phyloP scores from a whole-genome alignment of 2,797 vertebrate genomes.

The Echiichthys vipera region DNA sequence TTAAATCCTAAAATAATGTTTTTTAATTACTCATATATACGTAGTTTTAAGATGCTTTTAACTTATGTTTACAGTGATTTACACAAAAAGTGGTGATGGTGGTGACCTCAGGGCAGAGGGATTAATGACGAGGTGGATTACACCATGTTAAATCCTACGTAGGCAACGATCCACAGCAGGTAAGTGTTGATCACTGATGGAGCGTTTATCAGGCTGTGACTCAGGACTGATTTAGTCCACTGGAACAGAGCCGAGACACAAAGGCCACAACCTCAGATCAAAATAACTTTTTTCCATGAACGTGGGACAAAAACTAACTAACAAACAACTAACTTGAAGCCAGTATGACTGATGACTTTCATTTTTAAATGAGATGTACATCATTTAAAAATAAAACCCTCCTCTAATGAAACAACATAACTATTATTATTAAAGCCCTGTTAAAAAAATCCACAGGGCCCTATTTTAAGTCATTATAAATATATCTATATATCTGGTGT shows the following conservation, averaged over 20 bases:
- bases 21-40: background rate
- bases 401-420: no score
- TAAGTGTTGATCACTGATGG: conserved; percentile 32
- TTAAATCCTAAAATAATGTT: background rate
- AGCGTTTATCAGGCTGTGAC: conserved; percentile 10
- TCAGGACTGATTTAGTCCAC: conserved; percentile 7
- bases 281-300: background rate
- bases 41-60: background rate
- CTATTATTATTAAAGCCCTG: no score
- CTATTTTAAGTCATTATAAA: no score
- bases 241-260: background rate
- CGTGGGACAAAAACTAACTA: background rate
- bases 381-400: no score
- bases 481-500: no score
- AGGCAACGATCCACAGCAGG: conserved; percentile 14
- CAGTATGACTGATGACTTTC: background rate
- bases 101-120: conserved; percentile 30
- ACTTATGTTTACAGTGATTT: background rate
- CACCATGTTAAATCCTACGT: conserved; percentile 12
- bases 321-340: background rate
- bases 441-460: no score
- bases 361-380: background rate
- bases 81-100: conserved; percentile 23
- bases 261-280: background rate
- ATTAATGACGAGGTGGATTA: conserved; percentile 65